phyloP scores from a whole-genome alignment of 92 coral and sea anemone genomes.

The Chrysogorgia sp. region DNA sequence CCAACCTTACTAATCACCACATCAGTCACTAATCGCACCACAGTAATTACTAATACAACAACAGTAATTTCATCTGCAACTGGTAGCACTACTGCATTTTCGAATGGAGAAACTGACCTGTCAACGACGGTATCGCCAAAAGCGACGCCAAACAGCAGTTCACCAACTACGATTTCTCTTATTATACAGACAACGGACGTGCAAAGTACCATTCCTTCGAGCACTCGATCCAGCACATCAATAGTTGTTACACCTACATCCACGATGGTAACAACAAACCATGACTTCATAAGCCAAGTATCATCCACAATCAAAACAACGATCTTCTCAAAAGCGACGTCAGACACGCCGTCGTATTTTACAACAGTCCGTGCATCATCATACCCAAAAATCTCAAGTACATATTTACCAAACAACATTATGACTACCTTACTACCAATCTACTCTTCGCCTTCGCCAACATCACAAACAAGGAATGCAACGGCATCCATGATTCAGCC shows the following conservation, averaged over 20 bases:
- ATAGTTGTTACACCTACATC: neutral
- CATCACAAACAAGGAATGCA: neutral
- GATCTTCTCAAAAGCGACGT: neutral
- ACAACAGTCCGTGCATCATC: neutral
- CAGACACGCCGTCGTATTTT: neutral
- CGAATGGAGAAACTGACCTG: neutral
- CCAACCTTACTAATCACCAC: neutral
- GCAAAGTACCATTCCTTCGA: neutral
- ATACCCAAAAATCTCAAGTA: neutral
- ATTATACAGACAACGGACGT: slow-evolving; percentile 24
- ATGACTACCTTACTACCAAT: neutral
- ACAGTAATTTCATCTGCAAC: neutral
- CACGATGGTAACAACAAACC: neutral
- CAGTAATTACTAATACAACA: neutral
- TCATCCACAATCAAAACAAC: slow-evolving; percentile 1
- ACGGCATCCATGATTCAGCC: slow-evolving; percentile 8
- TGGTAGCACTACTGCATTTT: slow-evolving; percentile 3
- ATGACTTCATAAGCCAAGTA: neutral
- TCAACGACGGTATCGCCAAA: neutral
- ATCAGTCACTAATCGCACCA: neutral
- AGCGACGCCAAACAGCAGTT: neutral
- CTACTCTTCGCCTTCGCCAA: slow-evolving; percentile 8
- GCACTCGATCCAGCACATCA: slow-evolving; percentile 13
- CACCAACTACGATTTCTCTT: slow-evolving; percentile 29
- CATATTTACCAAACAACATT: neutral